Evolutionary conservation across 2,797 vertebrate species (phyloP).

Genomic region (Pseudomugil tenellus): DNA sequence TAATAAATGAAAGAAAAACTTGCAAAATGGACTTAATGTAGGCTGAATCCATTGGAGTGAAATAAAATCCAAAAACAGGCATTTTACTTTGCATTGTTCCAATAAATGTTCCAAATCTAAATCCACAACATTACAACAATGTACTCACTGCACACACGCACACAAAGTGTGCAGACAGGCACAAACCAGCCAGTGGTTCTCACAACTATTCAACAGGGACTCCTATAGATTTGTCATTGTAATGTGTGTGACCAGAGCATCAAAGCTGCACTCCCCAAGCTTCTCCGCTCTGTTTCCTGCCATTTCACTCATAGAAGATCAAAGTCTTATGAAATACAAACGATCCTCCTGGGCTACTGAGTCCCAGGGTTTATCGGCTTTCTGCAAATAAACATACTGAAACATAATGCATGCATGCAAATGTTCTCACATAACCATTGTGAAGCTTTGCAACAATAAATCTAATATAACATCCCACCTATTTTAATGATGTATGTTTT

Average conservation of each 20-base stretch:
- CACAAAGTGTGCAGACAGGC: slow-evolving; percentile 6
- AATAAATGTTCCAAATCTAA: slow-evolving; percentile 7
- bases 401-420: slow-evolving; percentile 28
- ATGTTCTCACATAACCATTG: slow-evolving; percentile 19
- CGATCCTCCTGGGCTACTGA: slow-evolving; percentile 48
- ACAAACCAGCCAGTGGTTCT: slow-evolving; percentile 43
- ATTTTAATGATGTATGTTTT: neutral
- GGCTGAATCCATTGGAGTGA: neutral
- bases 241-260: slow-evolving; percentile 55
- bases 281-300: slow-evolving; percentile 51
- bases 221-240: slow-evolving; percentile 63
- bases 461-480: slow-evolving; percentile 5
- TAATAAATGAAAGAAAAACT: slow-evolving; percentile 2
- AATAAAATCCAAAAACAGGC: neutral
- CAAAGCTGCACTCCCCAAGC: slow-evolving; percentile 63
- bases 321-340: slow-evolving; percentile 64
- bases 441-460: slow-evolving; percentile 2
- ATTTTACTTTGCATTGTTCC: neutral
- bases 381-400: slow-evolving; percentile 58
- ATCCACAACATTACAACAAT: slow-evolving; percentile 2
- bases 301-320: slow-evolving; percentile 69
- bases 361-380: slow-evolving; percentile 58
- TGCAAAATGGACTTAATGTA: slow-evolving; percentile 4
- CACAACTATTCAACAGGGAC: slow-evolving; percentile 48
- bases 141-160: neutral